These are phyloP conservation scores for Plebejus melissa DNA, from an alignment of 2,888 invertebrate genomes.

Conservation along the genomic window DNA sequence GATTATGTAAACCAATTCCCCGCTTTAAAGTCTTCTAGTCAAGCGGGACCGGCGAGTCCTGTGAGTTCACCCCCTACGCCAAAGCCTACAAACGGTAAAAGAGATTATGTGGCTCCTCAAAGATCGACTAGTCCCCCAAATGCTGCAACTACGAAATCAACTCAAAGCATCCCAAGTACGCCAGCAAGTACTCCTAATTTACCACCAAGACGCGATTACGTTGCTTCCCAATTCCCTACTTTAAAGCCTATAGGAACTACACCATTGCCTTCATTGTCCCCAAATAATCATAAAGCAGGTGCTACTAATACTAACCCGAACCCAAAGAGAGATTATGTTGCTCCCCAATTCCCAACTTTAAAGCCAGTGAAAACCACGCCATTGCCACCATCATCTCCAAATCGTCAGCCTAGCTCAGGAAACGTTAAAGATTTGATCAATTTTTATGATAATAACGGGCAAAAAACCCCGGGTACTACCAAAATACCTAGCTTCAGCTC, in stretches of 20 bases:
- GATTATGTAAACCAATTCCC: conserved; percentile 50
- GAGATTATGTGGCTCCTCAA: conserved; percentile 60
- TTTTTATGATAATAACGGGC: conserved; percentile 56
- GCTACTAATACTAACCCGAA: conserved; percentile 35
- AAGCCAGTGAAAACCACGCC: conserved; percentile 36
- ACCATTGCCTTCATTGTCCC: conserved; percentile 26
- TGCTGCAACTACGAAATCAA: conserved; percentile 33
- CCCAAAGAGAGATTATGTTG: conserved; percentile 52
- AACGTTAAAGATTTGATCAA: conserved; percentile 67
- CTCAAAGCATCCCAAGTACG: conserved; percentile 31
- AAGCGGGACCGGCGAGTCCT: conserved; percentile 32
- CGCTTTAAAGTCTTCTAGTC: conserved; percentile 39
- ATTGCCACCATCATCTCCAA: conserved; percentile 30
- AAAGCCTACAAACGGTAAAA: conserved; percentile 44
- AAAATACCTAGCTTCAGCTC: conserved; percentile 61
- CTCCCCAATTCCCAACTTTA: conserved; percentile 43
- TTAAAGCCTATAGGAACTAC: conserved; percentile 37
- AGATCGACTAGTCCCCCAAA: conserved; percentile 42
- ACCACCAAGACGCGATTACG: conserved; percentile 48
- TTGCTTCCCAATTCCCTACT: conserved; percentile 47
- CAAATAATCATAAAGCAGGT: conserved; percentile 32
- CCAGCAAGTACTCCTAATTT: conserved; percentile 33
- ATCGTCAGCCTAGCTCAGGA: conserved; percentile 44
- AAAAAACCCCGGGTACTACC: conserved; percentile 43
- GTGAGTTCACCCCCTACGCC: conserved; percentile 32